Evolutionary conservation across 1,140 invertebrate genomes (phyloP).

Genomic region (Eurytemora carolleeae): DNA sequence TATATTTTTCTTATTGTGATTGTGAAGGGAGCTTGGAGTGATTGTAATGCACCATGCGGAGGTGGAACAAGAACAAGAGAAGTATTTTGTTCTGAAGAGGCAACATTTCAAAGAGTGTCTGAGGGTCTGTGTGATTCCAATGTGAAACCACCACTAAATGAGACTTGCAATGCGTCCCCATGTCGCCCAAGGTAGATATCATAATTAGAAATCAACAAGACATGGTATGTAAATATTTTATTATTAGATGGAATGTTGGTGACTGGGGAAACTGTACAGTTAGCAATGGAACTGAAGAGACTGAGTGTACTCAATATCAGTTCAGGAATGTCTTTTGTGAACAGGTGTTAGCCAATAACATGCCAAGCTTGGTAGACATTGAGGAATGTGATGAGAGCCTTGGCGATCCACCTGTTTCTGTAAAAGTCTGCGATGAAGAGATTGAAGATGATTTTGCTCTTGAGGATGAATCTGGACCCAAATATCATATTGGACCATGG

Average conservation of each 20-base stretch:
- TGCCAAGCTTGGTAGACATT: constrained; percentile 13
- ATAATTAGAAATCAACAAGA: neutral
- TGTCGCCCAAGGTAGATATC: constrained; percentile 41
- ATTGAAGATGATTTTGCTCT: constrained; percentile 15
- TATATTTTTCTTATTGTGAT: too few species aligned
- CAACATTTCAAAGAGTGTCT: constrained; percentile 42
- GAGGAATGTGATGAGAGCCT: constrained; percentile 4
- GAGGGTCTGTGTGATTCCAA: constrained; percentile 52
- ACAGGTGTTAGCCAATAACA: constrained; percentile 43
- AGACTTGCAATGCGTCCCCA: constrained; percentile 48
- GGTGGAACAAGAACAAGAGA: constrained; percentile 39
- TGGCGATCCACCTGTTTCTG: constrained; percentile 10
- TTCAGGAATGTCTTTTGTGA: constrained; percentile 11
- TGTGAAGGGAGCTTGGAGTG: constrained; percentile 50
- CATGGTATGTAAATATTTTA: constrained; percentile 1
- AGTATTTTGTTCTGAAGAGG: constrained; percentile 24
- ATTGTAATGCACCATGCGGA: constrained; percentile 62
- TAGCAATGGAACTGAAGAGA: constrained; percentile 41
- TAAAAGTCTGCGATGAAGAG: constrained; percentile 15
- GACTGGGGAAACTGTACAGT: constrained; percentile 62
- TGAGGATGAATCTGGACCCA: constrained; percentile 1
- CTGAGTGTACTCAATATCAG: neutral
- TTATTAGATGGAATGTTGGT: constrained; percentile 45
- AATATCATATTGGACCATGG: constrained; percentile 14
- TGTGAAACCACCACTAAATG: constrained; percentile 40